Base-by-base conservation (phyloP, 2,888 invertebrate species). In the Hydroisotoma schaefferi region DNA sequence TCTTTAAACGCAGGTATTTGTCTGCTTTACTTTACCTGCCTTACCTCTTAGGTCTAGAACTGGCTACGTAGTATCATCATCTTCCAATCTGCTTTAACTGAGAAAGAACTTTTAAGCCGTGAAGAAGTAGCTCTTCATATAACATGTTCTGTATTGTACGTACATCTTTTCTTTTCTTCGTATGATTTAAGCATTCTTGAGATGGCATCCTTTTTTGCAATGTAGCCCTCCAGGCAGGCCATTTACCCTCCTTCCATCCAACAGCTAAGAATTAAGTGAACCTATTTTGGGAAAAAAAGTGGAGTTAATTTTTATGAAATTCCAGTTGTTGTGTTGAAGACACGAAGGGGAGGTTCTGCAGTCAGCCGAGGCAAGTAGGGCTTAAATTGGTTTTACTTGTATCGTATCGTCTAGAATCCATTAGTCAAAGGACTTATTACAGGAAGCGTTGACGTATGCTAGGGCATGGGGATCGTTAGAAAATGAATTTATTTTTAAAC, bases 151-250 rank as follows among this genome's bases (percentile, higher is more conserved):
- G n/a, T n/a, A n/a, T n/a, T n/a, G n/a, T n/a, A n/a, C n/a, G n/a
- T n/a, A n/a, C n/a, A n/a, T n/a, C n/a, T n/a, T n/a, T n/a, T n/a
- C n/a, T n/a, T n/a, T n/a, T n/a, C n/a, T n/a, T n/a, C n/a, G n/a
- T 40, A 10, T 40, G 40, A 40, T 15, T 40, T 40, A 15, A 40
- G 40, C n/a, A 40, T 40, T 40, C 20, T 40, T 18, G 20, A 40
- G 40, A n/a, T 8, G 20, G 28, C 44, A 40, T 54, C 44, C 44
- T 55, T 55, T 54, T 55, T 46, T 47, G 55, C 55, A 44, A 55
- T 37, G 37, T 23, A 46, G 47, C 55, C 55, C 55, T 55, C 55
- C 2, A 47, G 55, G 33, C 47, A 47, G 55, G 46, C 55, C 55
- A 47, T 55, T 55, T 55, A 55, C 55, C 55, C 37, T n/a, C n/a